phyloP scores from a whole-genome alignment of 2,888 invertebrate genomes.

The Pediacus dermestoides region DNA sequence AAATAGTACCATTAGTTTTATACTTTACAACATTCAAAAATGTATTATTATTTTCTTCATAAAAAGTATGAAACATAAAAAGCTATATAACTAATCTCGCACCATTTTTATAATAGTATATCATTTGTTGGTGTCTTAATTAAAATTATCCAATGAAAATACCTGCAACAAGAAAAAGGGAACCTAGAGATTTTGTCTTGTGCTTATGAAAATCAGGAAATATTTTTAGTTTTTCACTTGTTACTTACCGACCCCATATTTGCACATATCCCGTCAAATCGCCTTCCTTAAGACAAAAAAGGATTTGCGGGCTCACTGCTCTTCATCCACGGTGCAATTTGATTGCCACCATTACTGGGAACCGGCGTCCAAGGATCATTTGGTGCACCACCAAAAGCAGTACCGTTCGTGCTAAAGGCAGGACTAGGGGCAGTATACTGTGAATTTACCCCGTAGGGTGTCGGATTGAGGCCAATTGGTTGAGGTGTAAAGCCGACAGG shows the following conservation, averaged over 20 bases:
- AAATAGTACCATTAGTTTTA: slow-evolving; percentile 1
- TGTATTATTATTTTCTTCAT: too few relatives aligned
- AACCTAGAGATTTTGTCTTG: too few relatives aligned
- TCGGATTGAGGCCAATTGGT: slow-evolving; percentile 16
- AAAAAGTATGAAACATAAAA: slow-evolving; percentile 21
- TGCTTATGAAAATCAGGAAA: too few relatives aligned
- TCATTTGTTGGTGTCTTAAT: too few relatives aligned
- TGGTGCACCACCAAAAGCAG: slow-evolving; percentile 22
- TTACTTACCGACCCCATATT: too few relatives aligned
- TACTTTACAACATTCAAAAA: slow-evolving; percentile 16
- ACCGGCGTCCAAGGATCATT: slow-evolving; percentile 50
- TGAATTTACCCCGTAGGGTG: slow-evolving; percentile 8
- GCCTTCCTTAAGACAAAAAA: slow-evolving; percentile 59
- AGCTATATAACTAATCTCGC: slow-evolving; percentile 26
- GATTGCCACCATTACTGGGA: slow-evolving; percentile 39
- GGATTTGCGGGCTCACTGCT: slow-evolving; percentile 55
- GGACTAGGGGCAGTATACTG: slow-evolving; percentile 21
- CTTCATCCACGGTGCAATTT: slow-evolving; percentile 45
- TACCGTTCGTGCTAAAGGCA: slow-evolving; percentile 26
- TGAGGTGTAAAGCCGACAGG: slow-evolving; percentile 17
- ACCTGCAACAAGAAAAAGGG: too few relatives aligned
- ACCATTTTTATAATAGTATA: too few relatives aligned
- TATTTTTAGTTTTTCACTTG: too few relatives aligned
- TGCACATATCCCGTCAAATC: too few relatives aligned
- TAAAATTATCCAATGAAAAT: too few relatives aligned